Evolutionary conservation across 2,888 invertebrate species (phyloP), one percentile per base, ranked within the genome.

Genomic region (Eilema depressum): DNA sequence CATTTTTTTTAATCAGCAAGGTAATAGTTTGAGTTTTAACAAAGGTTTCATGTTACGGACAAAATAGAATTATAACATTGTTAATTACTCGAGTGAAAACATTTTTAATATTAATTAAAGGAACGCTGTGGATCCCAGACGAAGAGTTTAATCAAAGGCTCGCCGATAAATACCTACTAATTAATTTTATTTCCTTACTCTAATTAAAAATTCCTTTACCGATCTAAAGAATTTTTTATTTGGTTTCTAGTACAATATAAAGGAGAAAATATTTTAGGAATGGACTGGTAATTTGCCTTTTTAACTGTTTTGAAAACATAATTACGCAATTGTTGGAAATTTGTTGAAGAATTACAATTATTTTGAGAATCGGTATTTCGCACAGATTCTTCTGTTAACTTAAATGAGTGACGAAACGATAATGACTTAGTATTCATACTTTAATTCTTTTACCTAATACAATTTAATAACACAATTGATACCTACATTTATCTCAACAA

Each of bases 91-190:
- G 59, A 74, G 64, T 74, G 75, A 80, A 85, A 82, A 85, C 79
- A 83, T 79, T 84, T 83, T 82, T 78, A 79, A 79, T 82, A 83
- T 87, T 89, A 87, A 90, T 88, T 89, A 88, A 84, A 84, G 80
- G 83, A 83, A 78, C 79, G 81, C 74, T 79, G 79, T 75, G 83
- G 81, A 87, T 81, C 83, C 80, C 80, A 72, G 77, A 69, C 71
- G 76, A 82, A 84, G 85, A 87, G 85, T 87, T 90, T 90, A 88
- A 88, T 90, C 86, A 89, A 85, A 86, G 84, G 83, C 83, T 83
- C 82, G 79, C 84, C 86, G 83, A 89, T 89, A 87, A 88, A 89
- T 89, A 87, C 86, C 85, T 84, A 85, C 83, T 84, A 87, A 86
- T 89, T 88, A 86, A 86, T 86, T 85, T 85, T 82, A 85, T 87